Evolutionary conservation across 2,113 vertebrate genomes (phyloP), one percentile per base, ranked within the genome.

Genomic region (Elaphurus davidianus): DNA sequence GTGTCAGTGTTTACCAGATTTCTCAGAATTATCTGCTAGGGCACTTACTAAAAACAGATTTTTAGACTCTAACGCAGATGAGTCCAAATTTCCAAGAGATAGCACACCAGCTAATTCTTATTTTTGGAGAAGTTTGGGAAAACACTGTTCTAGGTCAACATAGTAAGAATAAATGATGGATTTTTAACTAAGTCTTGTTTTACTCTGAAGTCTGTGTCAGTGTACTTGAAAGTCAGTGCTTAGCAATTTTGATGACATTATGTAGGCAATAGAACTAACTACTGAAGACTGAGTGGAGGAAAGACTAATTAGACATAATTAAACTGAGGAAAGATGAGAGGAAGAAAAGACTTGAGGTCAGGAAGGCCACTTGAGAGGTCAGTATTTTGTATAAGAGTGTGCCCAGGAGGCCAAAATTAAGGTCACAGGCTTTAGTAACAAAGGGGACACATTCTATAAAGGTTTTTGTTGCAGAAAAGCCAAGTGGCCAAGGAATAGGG

Each of bases 101-200:
- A 88, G 16, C 14, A 45, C 4, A 87, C 0, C 71, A 93, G 92
- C 23, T 96, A 59, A 74, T 96, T 86, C 59, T 87, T 23, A 40
- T 3, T 25, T 94, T 96, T 33, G 88, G 54, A 30, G 21, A 96
- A 62, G 6, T 89, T 86, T 94, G 40, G 67, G 30, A 85, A 85
- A 91, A 54, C 82, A 27, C 71, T 84, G 23, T 45, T 33, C 11
- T 90, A 55, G 50, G 71, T 55, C 16, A 60, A 6, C 59, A 83
- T 43, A 21, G 11, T 67, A 40, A 85, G 28, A 93, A 87, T 93
- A 87, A 67, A 79, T 87, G 50, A 27, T 25, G 28, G 5, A 87
- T 40, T 91, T 96, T 96, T 84, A 97, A 71, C 28, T 85, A 62
- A 93, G 67, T 90, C 57, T 74, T 67, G 9, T 84, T 78, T 85